phyloP scores from a whole-genome alignment of 2,888 invertebrate genomes.

The Stomorhina lunata region DNA sequence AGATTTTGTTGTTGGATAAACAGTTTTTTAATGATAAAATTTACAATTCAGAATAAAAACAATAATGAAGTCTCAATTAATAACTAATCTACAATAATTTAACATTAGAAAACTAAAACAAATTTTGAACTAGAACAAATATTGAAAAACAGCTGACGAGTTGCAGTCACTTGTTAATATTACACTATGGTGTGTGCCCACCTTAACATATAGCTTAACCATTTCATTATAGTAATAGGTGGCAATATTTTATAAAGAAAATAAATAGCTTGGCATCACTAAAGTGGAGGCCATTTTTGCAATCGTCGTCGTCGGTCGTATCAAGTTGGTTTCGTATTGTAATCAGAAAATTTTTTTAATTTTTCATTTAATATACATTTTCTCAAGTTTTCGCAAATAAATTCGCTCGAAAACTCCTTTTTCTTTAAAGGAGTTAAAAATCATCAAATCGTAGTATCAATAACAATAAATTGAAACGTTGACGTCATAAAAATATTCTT shows the following conservation, averaged over 20 bases:
- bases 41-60: too few species aligned
- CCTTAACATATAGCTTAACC: too few species aligned
- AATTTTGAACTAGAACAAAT: too few species aligned
- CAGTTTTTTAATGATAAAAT: too few species aligned
- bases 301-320: slow-evolving; percentile 35
- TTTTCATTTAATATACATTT: slow-evolving; percentile 28
- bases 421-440: background rate
- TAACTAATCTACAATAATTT: too few species aligned
- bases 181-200: too few species aligned
- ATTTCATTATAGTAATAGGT: too few species aligned
- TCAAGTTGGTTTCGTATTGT: slow-evolving; percentile 19
- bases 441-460: background rate
- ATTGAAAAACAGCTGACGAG: too few species aligned
- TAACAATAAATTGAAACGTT: background rate
- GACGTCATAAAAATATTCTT: slow-evolving; percentile 14
- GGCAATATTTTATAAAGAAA: background rate
- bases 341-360: slow-evolving; percentile 17
- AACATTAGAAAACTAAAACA: too few species aligned
- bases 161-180: too few species aligned
- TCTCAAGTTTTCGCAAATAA: background rate
- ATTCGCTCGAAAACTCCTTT: background rate
- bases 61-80: too few species aligned
- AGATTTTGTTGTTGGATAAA: too few species aligned
- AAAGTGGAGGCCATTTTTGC: slow-evolving; percentile 30
- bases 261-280: background rate